Base-by-base conservation (phyloP, 2,888 invertebrate species). In the Leucoma salicis region DNA sequence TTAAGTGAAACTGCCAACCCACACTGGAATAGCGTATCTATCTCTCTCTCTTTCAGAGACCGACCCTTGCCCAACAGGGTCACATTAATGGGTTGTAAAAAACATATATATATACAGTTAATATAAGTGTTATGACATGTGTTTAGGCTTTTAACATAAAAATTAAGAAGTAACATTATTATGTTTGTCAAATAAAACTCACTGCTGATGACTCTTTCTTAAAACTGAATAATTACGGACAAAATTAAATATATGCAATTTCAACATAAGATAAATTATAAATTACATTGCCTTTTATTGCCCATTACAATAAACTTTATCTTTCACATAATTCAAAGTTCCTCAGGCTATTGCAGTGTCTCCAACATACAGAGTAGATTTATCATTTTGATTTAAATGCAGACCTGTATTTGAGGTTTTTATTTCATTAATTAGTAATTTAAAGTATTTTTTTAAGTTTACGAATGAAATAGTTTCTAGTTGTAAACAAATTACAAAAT, bases 301-400 rank as follows among this genome's bases (percentile, higher is more conserved):
- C 8, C 37, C 37, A 33, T 33, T 28, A 42, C 37, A 42, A 35
- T 31, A 21, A 33, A 28, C 34, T 34, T 43, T 43, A 43, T 38
- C 38, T 24, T 14, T 15, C 29, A 14, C 31, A 43, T 35, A 43
- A 38, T 38, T 43, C 33, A 28, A 37, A 37, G 28, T 33, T 37
- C 12, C 29, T 21, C 33, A 10, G 18, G 18, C 27, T 11, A 37
- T 37, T 42, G 28, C 28, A 42, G 31, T 34, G 28, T 33, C 33
- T 37, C n/a, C 37, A 37, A 42, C 42, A 42, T 34, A 11, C 14
- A 8, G 33, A 29, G 24, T 21, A 34, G 31, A 31, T 41, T 41
- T 24, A 41, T 35, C 31, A 27, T 35, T 28, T 31, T 25, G 35
- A 25, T 31, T 35, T 36, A 32, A 16, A 31, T 31, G 10, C 13